Percentiles rank a stretch among this genome's conserved stretches.
phyloP scores from a whole-genome alignment of 1,140 invertebrate species.

The Calephelis virginiensis region DNA sequence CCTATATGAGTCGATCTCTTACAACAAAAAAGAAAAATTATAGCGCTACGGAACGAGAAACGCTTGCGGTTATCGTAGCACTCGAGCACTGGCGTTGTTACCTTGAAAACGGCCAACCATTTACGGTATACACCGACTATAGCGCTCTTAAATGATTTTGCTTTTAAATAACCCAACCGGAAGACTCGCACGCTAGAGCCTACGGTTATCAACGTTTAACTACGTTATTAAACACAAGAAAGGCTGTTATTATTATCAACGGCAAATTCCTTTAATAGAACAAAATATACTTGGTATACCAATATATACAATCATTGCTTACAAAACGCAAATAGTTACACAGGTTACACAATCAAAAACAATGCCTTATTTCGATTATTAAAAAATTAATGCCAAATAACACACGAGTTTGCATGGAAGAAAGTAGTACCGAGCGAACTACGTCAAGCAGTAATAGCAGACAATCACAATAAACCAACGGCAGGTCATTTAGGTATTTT shows the following conservation, averaged over 20 bases:
- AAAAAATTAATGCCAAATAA: slow-evolving; percentile 27
- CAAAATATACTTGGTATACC: slow-evolving; percentile 32
- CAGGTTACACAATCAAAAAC: slow-evolving; percentile 10
- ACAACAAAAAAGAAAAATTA: slow-evolving; percentile 32
- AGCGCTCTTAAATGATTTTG: slow-evolving; percentile 41
- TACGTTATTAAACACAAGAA: slow-evolving; percentile 46
- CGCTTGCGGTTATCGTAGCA: slow-evolving; percentile 26
- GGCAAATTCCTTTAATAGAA: not conserved
- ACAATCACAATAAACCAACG: too few species aligned
- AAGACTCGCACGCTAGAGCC: slow-evolving; percentile 40
- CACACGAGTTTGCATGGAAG: slow-evolving; percentile 38
- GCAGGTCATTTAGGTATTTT: slow-evolving; percentile 38
- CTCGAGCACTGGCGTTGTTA: slow-evolving; percentile 17
- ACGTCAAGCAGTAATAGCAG: too few species aligned
- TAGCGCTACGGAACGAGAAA: slow-evolving; percentile 20
- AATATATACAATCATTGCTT: slow-evolving; percentile 31
- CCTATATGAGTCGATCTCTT: slow-evolving; percentile 36
- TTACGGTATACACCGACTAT: slow-evolving; percentile 38
- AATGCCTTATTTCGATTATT: slow-evolving; percentile 24
- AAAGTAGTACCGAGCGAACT: slow-evolving; percentile 24
- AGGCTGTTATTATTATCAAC: slow-evolving; percentile 35
- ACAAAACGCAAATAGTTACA: slow-evolving; percentile 14
- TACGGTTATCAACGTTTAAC: slow-evolving; percentile 41
- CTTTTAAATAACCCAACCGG: slow-evolving; percentile 48
- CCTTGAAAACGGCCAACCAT: slow-evolving; percentile 3